These are phyloP conservation scores for Cordilura impudica DNA, from an alignment of 2,888 invertebrate species.

Conservation along the genomic window DNA sequence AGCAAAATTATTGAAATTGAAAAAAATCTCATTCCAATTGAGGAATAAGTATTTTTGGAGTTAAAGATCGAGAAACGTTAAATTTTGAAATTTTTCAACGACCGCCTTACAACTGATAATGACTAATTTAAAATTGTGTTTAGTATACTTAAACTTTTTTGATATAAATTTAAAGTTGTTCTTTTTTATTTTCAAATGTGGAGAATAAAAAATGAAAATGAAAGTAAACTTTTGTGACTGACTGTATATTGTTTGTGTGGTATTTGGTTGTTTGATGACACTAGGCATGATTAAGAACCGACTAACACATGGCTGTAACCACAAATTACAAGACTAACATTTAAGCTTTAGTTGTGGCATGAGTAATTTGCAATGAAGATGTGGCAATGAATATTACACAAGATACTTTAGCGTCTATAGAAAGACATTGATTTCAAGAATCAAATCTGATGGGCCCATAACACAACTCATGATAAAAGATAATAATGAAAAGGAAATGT, in stretches of 20 bases:
- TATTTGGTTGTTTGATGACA: constrained; percentile 19
- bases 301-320: constrained; percentile 48
- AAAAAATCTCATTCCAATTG: no score
- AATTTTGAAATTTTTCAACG: no score
- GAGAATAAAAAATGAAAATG: neutral
- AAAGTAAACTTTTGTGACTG: neutral
- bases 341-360: constrained; percentile 53
- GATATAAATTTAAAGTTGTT: no score
- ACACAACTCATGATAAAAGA: constrained; percentile 12
- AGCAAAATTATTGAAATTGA: no score
- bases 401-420: neutral
- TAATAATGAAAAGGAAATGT: constrained; percentile 30
- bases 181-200: no score
- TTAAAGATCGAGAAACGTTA: no score
- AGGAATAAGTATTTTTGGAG: no score
- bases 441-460: constrained; percentile 5
- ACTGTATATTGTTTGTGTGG: neutral
- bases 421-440: constrained; percentile 30
- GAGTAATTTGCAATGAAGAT: constrained; percentile 48
- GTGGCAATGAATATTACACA: constrained; percentile 22
- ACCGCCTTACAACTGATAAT: no score
- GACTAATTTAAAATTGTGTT: no score
- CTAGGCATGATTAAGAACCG: no score
- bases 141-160: no score
- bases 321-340: constrained; percentile 53